phyloP scores from a whole-genome alignment of 2,888 invertebrate genomes.

The Blastobasis adustella region DNA sequence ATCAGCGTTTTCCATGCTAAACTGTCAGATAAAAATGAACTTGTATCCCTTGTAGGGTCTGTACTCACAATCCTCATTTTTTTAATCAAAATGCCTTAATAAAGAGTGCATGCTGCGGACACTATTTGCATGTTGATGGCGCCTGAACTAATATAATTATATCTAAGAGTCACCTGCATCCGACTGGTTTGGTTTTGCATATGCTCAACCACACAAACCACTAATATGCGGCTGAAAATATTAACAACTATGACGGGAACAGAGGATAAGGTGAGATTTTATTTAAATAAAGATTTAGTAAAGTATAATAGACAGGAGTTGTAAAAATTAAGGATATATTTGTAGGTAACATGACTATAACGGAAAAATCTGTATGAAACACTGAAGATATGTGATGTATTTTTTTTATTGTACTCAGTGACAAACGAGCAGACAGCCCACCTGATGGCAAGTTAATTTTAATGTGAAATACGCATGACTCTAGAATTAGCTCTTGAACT shows the following conservation, averaged over 20 bases:
- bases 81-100: slow-evolving; percentile 43
- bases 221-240: slow-evolving; percentile 39
- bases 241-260: slow-evolving; percentile 28
- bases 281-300: too few species aligned
- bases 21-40: not conserved
- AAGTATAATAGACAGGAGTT: too few species aligned
- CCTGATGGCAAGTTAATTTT: too few species aligned
- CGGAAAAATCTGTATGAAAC: too few species aligned
- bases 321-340: too few species aligned
- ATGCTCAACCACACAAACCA: slow-evolving; percentile 51
- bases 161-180: slow-evolving; percentile 44
- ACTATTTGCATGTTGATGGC: slow-evolving; percentile 60
- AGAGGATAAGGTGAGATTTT: not conserved
- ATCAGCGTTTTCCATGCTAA: not conserved
- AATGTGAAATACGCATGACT: too few species aligned
- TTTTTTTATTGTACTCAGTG: too few species aligned
- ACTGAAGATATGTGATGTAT: too few species aligned
- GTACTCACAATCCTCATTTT: slow-evolving; percentile 5
- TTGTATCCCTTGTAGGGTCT: not conserved
- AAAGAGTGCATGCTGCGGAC: slow-evolving; percentile 24
- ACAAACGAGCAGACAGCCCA: too few species aligned
- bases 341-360: too few species aligned
- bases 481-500: too few species aligned
- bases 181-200: slow-evolving; percentile 56
- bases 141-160: slow-evolving; percentile 37